phyloP scores from a whole-genome alignment of 2,888 invertebrate genomes.

The Harmothoe impar region DNA sequence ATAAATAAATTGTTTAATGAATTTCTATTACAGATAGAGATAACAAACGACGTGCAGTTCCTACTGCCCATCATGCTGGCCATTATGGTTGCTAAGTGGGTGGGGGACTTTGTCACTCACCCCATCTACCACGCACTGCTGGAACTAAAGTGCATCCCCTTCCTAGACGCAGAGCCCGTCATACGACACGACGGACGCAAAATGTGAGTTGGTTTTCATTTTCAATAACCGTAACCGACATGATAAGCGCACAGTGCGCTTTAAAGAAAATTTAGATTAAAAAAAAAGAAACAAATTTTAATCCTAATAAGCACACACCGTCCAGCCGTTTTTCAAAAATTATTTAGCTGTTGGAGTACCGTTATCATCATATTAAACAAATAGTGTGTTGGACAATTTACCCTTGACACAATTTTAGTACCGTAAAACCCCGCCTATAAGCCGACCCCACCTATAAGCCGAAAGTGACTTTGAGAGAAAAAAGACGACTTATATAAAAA shows the following conservation, averaged over 20 bases:
- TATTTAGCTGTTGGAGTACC: not conserved
- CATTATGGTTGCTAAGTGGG: conserved; percentile 79
- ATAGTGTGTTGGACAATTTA: no score
- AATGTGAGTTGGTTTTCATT: conserved; percentile 55
- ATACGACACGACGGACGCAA: conserved; percentile 41
- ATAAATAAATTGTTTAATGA: no score
- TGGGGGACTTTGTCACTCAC: conserved; percentile 78
- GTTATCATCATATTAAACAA: not conserved
- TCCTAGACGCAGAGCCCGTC: conserved; percentile 75
- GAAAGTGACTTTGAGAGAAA: no score
- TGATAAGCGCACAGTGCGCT: no score
- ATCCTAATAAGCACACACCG: no score
- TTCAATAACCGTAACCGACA: no score
- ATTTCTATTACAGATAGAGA: conserved; percentile 75
- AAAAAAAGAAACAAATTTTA: no score
- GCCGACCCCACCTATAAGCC: no score
- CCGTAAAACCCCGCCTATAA: no score
- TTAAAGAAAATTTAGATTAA: not conserved
- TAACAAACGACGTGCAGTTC: conserved; percentile 80
- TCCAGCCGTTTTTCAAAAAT: not conserved
- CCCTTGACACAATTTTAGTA: no score
- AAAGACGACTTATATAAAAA: no score
- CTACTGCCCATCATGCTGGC: conserved; percentile 78
- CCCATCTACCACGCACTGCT: conserved; percentile 79
- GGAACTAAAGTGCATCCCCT: conserved; percentile 80